Evolutionary conservation across 2,797 vertebrate genomes (phyloP), one percentile per base, ranked within the genome.

Genomic region (Eupleurogrammus muticus): DNA sequence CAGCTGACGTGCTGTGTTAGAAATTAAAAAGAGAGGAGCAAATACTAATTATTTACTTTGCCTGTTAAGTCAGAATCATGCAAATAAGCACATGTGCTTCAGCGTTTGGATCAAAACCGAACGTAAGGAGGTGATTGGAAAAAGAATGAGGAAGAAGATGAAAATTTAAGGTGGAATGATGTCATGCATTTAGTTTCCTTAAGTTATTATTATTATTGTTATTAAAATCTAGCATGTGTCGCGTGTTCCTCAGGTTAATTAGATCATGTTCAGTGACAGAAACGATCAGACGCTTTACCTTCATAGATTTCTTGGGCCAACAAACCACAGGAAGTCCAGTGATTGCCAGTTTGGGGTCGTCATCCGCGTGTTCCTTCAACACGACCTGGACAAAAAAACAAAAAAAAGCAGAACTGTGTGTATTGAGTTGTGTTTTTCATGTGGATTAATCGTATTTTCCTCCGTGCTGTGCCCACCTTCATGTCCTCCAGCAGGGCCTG

Each of bases 351-450:
- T 90, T 95, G 55, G 95, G 95, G 90, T 99, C 96, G 9, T 99
- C 98, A 2, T 97, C 96, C 2, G 94, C 95, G 5, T 99, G 98
- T 71, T 98, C 97, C 86, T 97, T 97, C 86, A 99, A 90, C 13
- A 99, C 93, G 19, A 94, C 94, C 98, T 99, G 85, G 74, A 80
- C 6, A 55, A 28, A 28, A 28, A 28, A 3, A 8, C 57, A 51
- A 49, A 2, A 28, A 28, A 52, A 49, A 14, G 19, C n/a, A 3
- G 1, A 48, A 19, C 17, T 34, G 14, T 6, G 5, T 38, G 12
- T 51, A 1, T 9, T 24, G 7, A 23, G 38, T 42, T 2, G 1
- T 17, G 12, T n/a, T 38, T 53, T 32, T n/a, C 19, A 20, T 20
- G 5, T 36, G 17, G 19, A 50, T 8, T 1, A 24, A 19, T 55